Evolutionary conservation across 2,797 vertebrate species (phyloP), one percentile per base, ranked within the genome.

Genomic region (Varecia variegata): DNA sequence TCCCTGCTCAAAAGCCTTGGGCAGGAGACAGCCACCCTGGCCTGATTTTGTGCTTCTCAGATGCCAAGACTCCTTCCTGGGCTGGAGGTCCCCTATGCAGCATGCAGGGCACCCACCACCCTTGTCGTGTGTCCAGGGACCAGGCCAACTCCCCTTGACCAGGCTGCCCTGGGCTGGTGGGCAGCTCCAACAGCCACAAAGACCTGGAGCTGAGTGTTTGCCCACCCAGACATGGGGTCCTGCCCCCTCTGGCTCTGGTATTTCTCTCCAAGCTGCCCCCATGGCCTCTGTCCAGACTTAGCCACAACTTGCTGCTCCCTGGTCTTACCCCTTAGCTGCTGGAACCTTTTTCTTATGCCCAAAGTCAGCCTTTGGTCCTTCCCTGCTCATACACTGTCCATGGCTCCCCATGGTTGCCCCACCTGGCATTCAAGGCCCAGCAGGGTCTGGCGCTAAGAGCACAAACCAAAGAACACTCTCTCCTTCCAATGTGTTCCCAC

Each of bases 61-160:
- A 45, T 23, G 0, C 15, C 2, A 9, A 68, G 45, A 54, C 52
- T 5, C 87, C 65, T 2, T 5, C 23, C 50, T 0, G 15, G 35
- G 11, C 7, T 68, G 1, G 11, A 47, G 60, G 43, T 18, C 45
- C 68, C 62, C 23, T 11, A 1, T 4, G 38, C 3, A 2, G 11
- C 35, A 11, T 3, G 62, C 32, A 65, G 17, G 6, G 11, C 0
- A 0, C 7, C 67, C 10, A 2, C 30, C 18, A 17, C 47, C 52
- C 20, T 65, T 60, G 40, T 23, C 1, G 13, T 20, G 11, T 0
- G 2, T 17, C 40, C 17, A 14, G 68, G 9, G 27, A 5, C 60
- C 0, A 30, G 25, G 27, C 38, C 10, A 3, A 5, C 60, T 88
- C 74, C 43, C 54, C 60, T 38, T 18, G n/a, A 20, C 43, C 30